A percentile compares a stretch with the other conserved stretches of the same genome.
These are phyloP conservation scores for Paraplagusia blochii DNA, from an alignment of 2,113 vertebrate genomes.

Conservation along the genomic window DNA sequence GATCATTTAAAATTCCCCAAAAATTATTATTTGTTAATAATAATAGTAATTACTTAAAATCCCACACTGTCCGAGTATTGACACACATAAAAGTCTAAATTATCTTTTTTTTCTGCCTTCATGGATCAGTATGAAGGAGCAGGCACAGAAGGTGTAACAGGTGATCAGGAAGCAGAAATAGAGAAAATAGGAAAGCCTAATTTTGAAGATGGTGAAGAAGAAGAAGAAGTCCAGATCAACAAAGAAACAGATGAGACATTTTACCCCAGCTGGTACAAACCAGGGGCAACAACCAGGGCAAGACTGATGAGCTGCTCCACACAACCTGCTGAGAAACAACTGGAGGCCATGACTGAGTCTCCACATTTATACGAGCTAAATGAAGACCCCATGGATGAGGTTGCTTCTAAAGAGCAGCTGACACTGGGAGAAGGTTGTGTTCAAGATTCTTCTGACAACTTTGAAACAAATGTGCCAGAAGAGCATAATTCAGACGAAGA, in stretches of 20 bases:
- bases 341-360: no score
- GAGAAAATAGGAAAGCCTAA: not conserved
- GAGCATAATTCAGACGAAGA: not conserved
- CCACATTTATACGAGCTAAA: not conserved
- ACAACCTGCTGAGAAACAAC: not conserved
- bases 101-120: conserved; percentile 11
- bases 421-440: no score
- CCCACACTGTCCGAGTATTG: no score
- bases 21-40: no score
- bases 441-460: not conserved
- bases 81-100: not conserved
- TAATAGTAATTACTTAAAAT: no score
- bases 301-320: not conserved
- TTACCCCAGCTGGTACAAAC: conserved; percentile 48
- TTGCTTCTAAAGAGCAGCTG: no score
- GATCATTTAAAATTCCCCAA: no score
- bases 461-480: not conserved
- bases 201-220: not conserved
- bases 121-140: conserved; percentile 11
- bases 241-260: conserved; percentile 20
- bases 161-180: not conserved
- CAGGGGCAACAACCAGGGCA: not conserved
- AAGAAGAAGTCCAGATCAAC: not conserved
- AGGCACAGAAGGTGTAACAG: conserved; percentile 2
- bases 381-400: not conserved